Evolutionary conservation across 2,797 vertebrate species (phyloP).

Genomic region (Fratercula arctica): DNA sequence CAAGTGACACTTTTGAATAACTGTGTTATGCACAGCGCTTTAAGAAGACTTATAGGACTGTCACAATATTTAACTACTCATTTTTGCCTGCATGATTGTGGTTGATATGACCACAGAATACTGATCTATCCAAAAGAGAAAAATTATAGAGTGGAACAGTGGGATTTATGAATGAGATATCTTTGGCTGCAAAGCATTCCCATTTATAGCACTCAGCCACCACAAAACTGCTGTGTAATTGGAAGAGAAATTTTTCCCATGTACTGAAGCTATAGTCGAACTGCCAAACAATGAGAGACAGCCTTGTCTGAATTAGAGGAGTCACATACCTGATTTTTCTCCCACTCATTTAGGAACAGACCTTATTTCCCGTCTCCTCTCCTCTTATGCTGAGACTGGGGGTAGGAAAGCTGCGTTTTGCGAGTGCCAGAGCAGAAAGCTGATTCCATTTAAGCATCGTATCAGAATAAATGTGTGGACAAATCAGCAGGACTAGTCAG

Average conservation of each 20-base stretch:
- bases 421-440: neutral
- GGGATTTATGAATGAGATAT: constrained; percentile 80
- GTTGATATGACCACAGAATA: constrained; percentile 81
- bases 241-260: constrained; percentile 77
- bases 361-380: constrained; percentile 31
- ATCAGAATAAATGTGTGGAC: constrained; percentile 40
- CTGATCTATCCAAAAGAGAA: constrained; percentile 82
- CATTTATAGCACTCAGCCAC: constrained; percentile 79
- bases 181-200: constrained; percentile 77
- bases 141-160: constrained; percentile 78
- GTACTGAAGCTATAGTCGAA: constrained; percentile 61
- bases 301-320: constrained; percentile 42
- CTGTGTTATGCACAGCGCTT: constrained; percentile 22
- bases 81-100: constrained; percentile 84
- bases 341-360: constrained; percentile 55
- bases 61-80: constrained; percentile 75
- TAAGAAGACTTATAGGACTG: constrained; percentile 66
- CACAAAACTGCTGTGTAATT: constrained; percentile 80
- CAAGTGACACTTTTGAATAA: constrained; percentile 65
- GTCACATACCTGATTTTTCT: constrained; percentile 64
- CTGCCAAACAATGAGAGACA: constrained; percentile 64
- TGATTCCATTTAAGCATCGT: constrained; percentile 42
- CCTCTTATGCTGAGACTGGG: constrained; percentile 59
- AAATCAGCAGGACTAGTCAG: constrained; percentile 40
- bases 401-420: neutral